Evolutionary conservation across 2,797 vertebrate species (phyloP), one percentile per base, ranked within the genome.

Genomic region (Microctenopoma steveboyesi): DNA sequence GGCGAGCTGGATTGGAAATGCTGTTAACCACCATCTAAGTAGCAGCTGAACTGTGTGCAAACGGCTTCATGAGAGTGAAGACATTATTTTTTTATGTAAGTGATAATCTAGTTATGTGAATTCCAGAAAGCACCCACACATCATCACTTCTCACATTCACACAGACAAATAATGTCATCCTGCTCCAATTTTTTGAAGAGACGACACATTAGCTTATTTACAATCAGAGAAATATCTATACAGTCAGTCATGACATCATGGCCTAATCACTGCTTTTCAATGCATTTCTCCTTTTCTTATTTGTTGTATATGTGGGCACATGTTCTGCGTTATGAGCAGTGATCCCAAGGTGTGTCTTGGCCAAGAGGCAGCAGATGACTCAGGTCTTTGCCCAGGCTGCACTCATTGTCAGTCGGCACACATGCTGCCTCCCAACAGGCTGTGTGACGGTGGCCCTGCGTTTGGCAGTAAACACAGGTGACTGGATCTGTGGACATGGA

Each of bases 371-470:
- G 37, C 60, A 61, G 79, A 87, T 92, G 88, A 92, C 82, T 90
- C 87, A 90, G 90, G 89, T 76, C 83, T 86, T 85, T 83, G 75
- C 76, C 66, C 74, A 66, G 84, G 64, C 84, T 58, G 73, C 52
- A 72, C 81, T 86, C 73, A 80, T 90, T 84, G 86, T 85, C 77
- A 83, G 74, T 88, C 74, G 11, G 69, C 40, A 47, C 81, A 78
- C 83, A 86, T 61, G 45, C 68, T 55, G 76, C 69, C 78, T 78
- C 73, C 78, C 79, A 82, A 67, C 75, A 66, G 78, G 71, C 77
- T 25, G 49, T 69, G 65, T 87, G 71, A 74, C 84, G 78, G 82
- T 51, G 83, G 73, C 87, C 84, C 86, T 88, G 88, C 86, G 81
- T 84, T 86, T 64, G 9, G 53, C 72, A 49, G 74, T 83, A 76